Base-by-base conservation (phyloP, 2,113 vertebrate genomes). In the Cranoglanis bouderius region DNA sequence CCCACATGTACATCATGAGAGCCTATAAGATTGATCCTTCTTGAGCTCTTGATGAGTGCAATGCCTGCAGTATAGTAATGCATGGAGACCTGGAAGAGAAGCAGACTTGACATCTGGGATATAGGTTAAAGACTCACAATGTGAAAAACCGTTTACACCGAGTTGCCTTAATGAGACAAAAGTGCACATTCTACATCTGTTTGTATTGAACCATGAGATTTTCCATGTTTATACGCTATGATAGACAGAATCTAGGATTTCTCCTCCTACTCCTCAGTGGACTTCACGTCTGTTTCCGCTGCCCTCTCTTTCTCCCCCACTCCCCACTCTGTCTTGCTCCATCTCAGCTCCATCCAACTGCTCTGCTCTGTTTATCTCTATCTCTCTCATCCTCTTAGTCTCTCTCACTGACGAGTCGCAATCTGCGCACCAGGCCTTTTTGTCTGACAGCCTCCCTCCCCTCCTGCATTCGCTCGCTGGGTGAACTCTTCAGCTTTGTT, bases 401-500 rank as follows among this genome's bases (percentile, higher is more conserved):
- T 84, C 38, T 91, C 85, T 86, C 57, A 57, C 92, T 93, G 92
- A 92, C 92, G 74, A 94, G 94, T 92, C 92, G 74, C 94, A 94
- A 95, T 95, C 93, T 96, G 95, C 88, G 90, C 93, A 86, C 92
- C 95, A 95, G 95, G 94, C 93, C 91, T 93, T 94, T 89, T 88
- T 90, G 94, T 93, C 94, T 93, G 93, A 94, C 94, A 94, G 88
- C 88, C 93, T 91, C 93, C 90, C 91, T 91, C 89, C 94, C 91
- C 93, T 90, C 90, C 92, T 87, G 87, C 49, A 84, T 92, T 94
- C 95, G 94, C 94, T 95, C 95, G 95, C 95, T 95, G 93, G 92
- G 94, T 96, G 95, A 96, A 96, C 96, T 95, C 94, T 92, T 86
- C 81, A 53, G 93, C 95, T 94, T 93, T 95, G 93, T 94, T 95